Percentiles rank a stretch among this genome's conserved stretches.
Evolutionary conservation across 2,113 vertebrate genomes (phyloP).

Genomic region (Ariopsis seemanni): DNA sequence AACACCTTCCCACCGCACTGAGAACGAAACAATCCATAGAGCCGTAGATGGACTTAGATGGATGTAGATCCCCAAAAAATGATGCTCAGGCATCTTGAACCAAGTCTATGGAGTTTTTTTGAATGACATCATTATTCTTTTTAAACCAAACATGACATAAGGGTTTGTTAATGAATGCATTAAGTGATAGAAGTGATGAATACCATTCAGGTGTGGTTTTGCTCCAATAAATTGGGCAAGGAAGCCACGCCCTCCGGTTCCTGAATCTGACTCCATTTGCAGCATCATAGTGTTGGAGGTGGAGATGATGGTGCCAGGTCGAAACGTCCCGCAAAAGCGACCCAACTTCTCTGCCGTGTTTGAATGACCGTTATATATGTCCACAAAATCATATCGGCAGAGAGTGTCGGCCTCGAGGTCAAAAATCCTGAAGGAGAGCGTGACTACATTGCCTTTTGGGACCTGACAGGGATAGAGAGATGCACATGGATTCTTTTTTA

Average conservation of each 20-base stretch:
- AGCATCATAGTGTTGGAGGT: conserved; percentile 84
- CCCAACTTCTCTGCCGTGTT: conserved; percentile 79
- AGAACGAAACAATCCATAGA: too few relatives aligned
- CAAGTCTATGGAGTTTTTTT: not conserved
- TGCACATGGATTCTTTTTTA: too few relatives aligned
- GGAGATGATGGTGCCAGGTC: conserved; percentile 81
- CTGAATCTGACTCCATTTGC: conserved; percentile 80
- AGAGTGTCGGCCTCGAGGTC: conserved; percentile 83
- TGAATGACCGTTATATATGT: conserved; percentile 81
- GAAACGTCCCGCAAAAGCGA: conserved; percentile 87
- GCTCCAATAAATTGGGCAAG: conserved; percentile 79
- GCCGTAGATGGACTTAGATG: too few relatives aligned
- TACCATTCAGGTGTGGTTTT: conserved; percentile 75
- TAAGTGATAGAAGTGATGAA: not conserved
- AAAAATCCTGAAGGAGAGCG: conserved; percentile 82
- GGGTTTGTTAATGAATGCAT: not conserved
- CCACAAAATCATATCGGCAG: conserved; percentile 85
- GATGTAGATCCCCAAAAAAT: not conserved
- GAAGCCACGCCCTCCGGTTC: conserved; percentile 79
- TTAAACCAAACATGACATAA: not conserved
- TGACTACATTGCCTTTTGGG: conserved; percentile 81
- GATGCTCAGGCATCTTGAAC: not conserved
- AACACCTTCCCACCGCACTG: too few relatives aligned
- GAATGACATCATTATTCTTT: not conserved
- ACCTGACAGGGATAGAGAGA: conserved; percentile 70